These are phyloP conservation scores for Reinhardtius hippoglossoides DNA, from an alignment of 2,113 vertebrate species.

Conservation along the genomic window DNA sequence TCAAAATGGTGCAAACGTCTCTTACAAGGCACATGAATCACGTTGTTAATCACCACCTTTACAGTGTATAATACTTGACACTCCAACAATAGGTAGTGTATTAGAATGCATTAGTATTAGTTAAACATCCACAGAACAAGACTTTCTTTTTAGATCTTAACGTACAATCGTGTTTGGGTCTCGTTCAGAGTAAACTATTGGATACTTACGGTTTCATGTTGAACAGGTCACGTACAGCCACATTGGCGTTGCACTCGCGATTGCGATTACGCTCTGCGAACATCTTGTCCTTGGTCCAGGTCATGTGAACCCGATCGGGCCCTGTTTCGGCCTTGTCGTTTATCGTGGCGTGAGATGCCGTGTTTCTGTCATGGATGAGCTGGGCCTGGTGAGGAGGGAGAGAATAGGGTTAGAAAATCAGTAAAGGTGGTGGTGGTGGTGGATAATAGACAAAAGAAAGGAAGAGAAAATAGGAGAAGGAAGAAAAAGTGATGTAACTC, in stretches of 20 bases:
- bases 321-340: conserved; percentile 75
- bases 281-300: conserved; percentile 97
- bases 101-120: neutral
- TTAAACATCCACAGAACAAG: neutral
- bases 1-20: conserved; percentile 60
- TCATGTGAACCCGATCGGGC: conserved; percentile 93
- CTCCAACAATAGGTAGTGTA: neutral
- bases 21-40: conserved; percentile 39
- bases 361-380: conserved; percentile 95
- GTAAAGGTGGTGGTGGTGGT: neutral
- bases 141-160: neutral
- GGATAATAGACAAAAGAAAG: neutral
- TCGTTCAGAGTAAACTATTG: neutral
- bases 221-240: conserved; percentile 91
- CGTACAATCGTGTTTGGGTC: neutral
- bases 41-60: neutral
- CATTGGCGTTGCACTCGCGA: conserved; percentile 78
- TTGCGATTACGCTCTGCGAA: conserved; percentile 86
- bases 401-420: conserved; percentile 4
- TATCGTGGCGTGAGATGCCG: conserved; percentile 82
- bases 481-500: neutral
- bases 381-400: conserved; percentile 85
- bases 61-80: neutral
- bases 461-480: neutral
- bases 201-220: conserved; percentile 95